Conservation (phyloP, 2,113 vertebrate species). For the Pelvicachromis taeniatus region DNA sequence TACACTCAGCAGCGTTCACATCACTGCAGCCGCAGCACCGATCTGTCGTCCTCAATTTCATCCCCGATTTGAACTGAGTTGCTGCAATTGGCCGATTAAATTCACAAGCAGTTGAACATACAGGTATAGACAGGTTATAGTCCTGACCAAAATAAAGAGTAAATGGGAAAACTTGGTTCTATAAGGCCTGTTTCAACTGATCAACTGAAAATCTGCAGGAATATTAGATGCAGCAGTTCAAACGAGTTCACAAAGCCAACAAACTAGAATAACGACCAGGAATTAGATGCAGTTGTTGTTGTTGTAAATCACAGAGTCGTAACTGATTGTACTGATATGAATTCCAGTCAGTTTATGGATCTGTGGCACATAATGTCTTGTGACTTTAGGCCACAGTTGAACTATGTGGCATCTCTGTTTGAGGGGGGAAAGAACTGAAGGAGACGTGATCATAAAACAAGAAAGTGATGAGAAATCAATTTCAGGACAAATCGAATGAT, state of each 20-base stretch:
- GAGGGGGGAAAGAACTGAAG: not conserved
- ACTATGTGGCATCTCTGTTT: not conserved
- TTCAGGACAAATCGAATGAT: not conserved
- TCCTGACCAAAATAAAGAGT: not conserved
- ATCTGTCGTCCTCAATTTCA: not conserved
- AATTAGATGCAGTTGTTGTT: not conserved
- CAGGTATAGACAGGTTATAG: not conserved
- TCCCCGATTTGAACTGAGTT: not conserved
- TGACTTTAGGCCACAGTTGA: not conserved
- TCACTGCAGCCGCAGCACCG: too few species aligned
- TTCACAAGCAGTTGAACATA: not conserved
- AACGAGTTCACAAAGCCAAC: not conserved
- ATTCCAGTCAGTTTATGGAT: not conserved
- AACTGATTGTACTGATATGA: not conserved
- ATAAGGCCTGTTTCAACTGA: not conserved
- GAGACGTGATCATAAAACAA: not conserved
- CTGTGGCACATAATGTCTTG: not conserved
- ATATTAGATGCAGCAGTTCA: not conserved
- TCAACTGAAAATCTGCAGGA: not conserved
- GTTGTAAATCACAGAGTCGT: not conserved
- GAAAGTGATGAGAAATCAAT: not conserved
- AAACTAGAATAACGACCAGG: not conserved
- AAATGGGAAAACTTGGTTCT: not conserved
- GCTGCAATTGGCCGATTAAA: not conserved
- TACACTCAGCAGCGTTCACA: too few species aligned